Percentiles rank a stretch among this genome's conserved stretches.
Evolutionary conservation across 1,140 invertebrate species (phyloP).

Genomic region (Antheraea mylitta): DNA sequence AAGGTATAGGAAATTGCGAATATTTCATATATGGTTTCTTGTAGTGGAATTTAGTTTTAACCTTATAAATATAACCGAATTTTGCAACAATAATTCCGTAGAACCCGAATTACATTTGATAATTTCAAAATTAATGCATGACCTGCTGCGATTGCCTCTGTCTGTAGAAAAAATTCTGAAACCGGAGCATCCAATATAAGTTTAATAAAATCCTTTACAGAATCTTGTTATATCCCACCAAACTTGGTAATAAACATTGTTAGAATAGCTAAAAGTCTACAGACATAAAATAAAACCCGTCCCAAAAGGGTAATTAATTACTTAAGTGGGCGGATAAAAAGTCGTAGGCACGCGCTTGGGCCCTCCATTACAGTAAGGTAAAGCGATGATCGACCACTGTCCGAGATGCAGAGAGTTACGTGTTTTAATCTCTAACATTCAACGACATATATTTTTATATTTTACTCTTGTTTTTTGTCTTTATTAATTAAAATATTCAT

Average conservation of each 20-base stretch:
- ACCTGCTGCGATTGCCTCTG: too few relatives aligned
- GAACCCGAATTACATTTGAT: too few relatives aligned
- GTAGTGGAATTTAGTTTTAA: too few relatives aligned
- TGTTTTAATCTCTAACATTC: not conserved
- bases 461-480: not conserved
- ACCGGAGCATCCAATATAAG: not conserved
- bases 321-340: constrained; percentile 1
- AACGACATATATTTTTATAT: not conserved
- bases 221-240: not conserved
- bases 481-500: not conserved
- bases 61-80: too few relatives aligned
- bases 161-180: not conserved
- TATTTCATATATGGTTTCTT: too few relatives aligned
- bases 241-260: constrained; percentile 3
- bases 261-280: not conserved
- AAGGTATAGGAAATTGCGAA: too few relatives aligned
- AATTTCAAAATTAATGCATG: too few relatives aligned
- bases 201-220: not conserved
- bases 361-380: not conserved
- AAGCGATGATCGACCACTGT: not conserved
- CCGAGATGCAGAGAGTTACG: not conserved
- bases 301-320: constrained; percentile 4
- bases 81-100: too few relatives aligned
- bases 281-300: constrained; percentile 3
- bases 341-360: not conserved